Percentiles rank a stretch among this genome's conserved stretches.
These are phyloP conservation scores for Alviniconcha marisindica DNA, from an alignment of 1,140 invertebrate species.

Conservation along the genomic window DNA sequence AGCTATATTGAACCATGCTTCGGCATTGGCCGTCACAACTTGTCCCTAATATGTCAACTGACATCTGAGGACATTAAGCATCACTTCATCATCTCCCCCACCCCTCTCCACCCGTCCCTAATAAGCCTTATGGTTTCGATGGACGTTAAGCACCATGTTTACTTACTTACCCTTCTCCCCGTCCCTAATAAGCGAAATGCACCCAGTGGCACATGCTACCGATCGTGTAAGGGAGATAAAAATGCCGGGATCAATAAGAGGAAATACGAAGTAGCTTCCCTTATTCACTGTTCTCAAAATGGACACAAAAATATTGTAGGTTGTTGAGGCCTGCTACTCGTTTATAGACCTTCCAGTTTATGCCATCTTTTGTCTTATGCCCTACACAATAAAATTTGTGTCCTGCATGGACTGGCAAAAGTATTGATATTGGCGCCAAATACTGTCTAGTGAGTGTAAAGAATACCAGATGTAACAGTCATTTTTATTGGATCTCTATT, in stretches of 20 bases:
- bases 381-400: not conserved
- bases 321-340: not conserved
- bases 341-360: not conserved
- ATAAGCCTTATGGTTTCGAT: not conserved
- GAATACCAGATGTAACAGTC: not conserved
- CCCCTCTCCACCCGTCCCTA: not conserved
- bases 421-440: constrained; percentile 33
- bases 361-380: not conserved
- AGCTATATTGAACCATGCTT: no score
- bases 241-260: not conserved
- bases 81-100: not conserved
- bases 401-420: not conserved
- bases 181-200: not conserved
- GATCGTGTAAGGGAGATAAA: not conserved
- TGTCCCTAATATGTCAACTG: no score
- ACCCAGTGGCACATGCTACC: no score
- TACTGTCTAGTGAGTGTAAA: not conserved
- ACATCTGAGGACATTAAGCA: no score
- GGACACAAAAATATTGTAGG: not conserved
- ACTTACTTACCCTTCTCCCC: no score
- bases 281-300: not conserved
- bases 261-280: constrained; percentile 1
- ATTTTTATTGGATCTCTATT: constrained; percentile 9
- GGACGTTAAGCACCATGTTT: not conserved
- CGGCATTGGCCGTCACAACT: no score